Conservation (phyloP, 2,888 invertebrate genomes). For the Ectemnius lituratus region DNA sequence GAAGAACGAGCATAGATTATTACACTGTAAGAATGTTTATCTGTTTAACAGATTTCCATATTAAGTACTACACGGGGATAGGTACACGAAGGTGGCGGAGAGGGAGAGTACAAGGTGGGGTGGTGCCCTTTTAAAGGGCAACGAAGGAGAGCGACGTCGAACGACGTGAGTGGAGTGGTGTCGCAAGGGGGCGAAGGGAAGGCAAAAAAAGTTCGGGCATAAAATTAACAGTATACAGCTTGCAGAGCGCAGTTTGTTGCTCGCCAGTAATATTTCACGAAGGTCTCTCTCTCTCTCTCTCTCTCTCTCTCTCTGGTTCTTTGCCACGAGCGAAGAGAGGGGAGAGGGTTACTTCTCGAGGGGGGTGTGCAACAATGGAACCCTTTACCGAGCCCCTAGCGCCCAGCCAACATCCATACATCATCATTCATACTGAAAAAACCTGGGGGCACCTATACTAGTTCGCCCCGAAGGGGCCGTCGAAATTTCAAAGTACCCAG, state of each 20-base stretch:
- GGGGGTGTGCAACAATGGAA: constrained; percentile 75
- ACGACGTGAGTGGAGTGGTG: constrained; percentile 55
- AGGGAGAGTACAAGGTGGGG: background rate
- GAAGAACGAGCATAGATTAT: too few relatives aligned
- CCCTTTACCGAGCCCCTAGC: constrained; percentile 77
- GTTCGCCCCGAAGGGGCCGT: constrained; percentile 61
- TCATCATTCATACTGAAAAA: constrained; percentile 76
- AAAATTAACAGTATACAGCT: constrained; percentile 75
- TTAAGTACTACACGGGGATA: background rate
- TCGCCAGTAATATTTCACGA: constrained; percentile 74
- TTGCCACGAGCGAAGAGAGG: constrained; percentile 32
- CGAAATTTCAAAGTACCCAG: constrained; percentile 63
- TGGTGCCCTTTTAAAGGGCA: constrained; percentile 1
- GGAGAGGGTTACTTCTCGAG: constrained; percentile 66
- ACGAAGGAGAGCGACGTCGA: constrained; percentile 11
- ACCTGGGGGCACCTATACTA: constrained; percentile 70
- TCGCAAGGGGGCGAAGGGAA: constrained; percentile 12
- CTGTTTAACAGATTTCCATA: background rate
- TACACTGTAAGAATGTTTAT: background rate
- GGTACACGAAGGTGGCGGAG: background rate
- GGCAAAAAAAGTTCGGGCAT: constrained; percentile 71
- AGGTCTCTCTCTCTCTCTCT: constrained; percentile 59
- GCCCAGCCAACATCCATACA: constrained; percentile 77
- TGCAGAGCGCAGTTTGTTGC: constrained; percentile 68
- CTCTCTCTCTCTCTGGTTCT: constrained; percentile 56